Conservation (phyloP, 2,888 invertebrate genomes). For the Hoplodrina blanda region DNA sequence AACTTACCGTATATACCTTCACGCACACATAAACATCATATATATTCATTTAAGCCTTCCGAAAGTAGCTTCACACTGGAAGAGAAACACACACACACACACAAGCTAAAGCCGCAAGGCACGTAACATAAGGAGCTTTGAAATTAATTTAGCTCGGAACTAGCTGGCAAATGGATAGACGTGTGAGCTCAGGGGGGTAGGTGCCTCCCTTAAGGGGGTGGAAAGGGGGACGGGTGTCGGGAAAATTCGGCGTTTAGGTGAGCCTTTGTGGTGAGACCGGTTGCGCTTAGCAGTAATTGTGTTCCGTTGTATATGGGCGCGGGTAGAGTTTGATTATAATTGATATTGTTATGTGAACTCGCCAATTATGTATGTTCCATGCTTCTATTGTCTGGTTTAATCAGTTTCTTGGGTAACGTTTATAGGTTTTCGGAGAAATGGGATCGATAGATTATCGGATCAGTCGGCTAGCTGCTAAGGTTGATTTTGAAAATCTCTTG, state of each 20-base stretch:
- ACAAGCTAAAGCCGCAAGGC: slow-evolving; percentile 88
- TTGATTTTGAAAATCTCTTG: background rate
- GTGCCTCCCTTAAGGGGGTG: slow-evolving; percentile 66
- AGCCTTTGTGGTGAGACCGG: slow-evolving; percentile 87
- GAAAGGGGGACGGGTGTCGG: slow-evolving; percentile 75
- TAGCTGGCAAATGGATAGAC: slow-evolving; percentile 91
- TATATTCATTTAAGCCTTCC: slow-evolving; percentile 87
- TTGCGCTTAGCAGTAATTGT: slow-evolving; percentile 86
- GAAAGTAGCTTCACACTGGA: slow-evolving; percentile 81
- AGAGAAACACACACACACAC: slow-evolving; percentile 82
- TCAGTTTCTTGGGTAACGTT: background rate
- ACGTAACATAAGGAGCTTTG: slow-evolving; percentile 91
- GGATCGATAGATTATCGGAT: background rate
- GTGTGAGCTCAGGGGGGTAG: slow-evolving; percentile 85
- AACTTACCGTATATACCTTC: slow-evolving; percentile 69
- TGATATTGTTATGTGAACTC: slow-evolving; percentile 72
- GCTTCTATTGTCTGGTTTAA: slow-evolving; percentile 23
- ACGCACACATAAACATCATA: slow-evolving; percentile 74
- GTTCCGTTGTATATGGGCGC: slow-evolving; percentile 74
- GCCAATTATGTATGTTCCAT: slow-evolving; percentile 43
- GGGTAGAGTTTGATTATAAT: slow-evolving; percentile 70
- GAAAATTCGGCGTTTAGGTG: slow-evolving; percentile 89
- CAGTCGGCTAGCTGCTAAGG: background rate
- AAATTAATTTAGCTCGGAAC: slow-evolving; percentile 91
- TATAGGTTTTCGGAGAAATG: background rate